Evolutionary conservation across 2,888 invertebrate genomes (phyloP).

Genomic region (Aelia acuminata): DNA sequence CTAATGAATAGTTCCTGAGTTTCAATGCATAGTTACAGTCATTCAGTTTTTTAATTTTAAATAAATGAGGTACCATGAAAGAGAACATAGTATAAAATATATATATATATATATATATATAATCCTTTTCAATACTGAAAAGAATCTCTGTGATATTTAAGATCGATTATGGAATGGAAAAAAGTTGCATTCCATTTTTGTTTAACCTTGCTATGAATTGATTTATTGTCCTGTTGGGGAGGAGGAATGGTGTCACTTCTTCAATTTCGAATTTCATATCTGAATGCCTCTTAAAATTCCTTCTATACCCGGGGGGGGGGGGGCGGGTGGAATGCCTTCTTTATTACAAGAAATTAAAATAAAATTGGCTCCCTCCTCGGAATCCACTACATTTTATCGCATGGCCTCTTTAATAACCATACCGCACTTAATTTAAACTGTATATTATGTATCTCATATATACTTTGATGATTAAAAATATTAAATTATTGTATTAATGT

Average conservation of each 20-base stretch:
- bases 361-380: conserved; percentile 43
- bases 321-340: conserved; percentile 19
- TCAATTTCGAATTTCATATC: conserved; percentile 37
- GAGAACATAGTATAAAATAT: too few species aligned
- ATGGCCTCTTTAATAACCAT: neutral
- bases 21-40: too few species aligned
- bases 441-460: neutral
- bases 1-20: too few species aligned
- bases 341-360: conserved; percentile 46
- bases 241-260: conserved; percentile 17
- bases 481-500: neutral
- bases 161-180: neutral
- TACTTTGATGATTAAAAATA: neutral
- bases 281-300: conserved; percentile 46
- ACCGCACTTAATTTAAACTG: neutral
- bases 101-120: too few species aligned
- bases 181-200: neutral
- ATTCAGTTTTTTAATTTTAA: too few species aligned
- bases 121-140: too few species aligned
- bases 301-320: too few species aligned
- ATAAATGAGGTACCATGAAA: too few species aligned
- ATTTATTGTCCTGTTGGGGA: conserved; percentile 21
- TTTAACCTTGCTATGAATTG: neutral
- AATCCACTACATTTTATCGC: conserved; percentile 35
- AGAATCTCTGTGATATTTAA: too few species aligned